Evolutionary conservation across 2,113 vertebrate genomes (phyloP).

Genomic region (Beaufortia kweichowensis): DNA sequence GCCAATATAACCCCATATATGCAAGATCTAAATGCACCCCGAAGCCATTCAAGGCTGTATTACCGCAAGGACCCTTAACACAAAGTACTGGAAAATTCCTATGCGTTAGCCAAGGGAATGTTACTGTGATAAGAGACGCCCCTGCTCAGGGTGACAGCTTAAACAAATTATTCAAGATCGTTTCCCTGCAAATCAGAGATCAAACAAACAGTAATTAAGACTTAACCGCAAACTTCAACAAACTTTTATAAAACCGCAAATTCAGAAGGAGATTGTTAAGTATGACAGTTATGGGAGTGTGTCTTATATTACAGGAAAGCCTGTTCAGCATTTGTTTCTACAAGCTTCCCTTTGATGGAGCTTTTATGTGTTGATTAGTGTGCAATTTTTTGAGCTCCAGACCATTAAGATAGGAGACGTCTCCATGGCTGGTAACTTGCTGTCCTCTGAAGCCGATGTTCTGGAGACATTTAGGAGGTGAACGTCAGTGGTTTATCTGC

Average conservation of each 20-base stretch:
- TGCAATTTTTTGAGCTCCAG: background rate
- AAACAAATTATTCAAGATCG: constrained; percentile 1
- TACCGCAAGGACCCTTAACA: constrained; percentile 20
- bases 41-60: background rate
- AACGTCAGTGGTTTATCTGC: too few species aligned
- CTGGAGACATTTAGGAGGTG: too few species aligned
- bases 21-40: constrained; percentile 46
- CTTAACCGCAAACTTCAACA: constrained; percentile 2
- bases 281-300: background rate
- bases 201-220: constrained; percentile 2
- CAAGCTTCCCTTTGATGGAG: background rate
- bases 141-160: constrained; percentile 17
- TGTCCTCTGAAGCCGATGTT: too few species aligned
- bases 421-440: background rate
- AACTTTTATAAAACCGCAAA: background rate
- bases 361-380: background rate
- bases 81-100: constrained; percentile 68
- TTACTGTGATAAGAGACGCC: constrained; percentile 60
- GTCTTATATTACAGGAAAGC: background rate
- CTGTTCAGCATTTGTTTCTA: background rate
- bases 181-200: constrained; percentile 5
- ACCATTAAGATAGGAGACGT: background rate
- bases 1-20: background rate
- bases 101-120: constrained; percentile 56
- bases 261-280: background rate